These are phyloP conservation scores for Catocala sponsa DNA, from an alignment of 2,888 invertebrate genomes.

Conservation along the genomic window DNA sequence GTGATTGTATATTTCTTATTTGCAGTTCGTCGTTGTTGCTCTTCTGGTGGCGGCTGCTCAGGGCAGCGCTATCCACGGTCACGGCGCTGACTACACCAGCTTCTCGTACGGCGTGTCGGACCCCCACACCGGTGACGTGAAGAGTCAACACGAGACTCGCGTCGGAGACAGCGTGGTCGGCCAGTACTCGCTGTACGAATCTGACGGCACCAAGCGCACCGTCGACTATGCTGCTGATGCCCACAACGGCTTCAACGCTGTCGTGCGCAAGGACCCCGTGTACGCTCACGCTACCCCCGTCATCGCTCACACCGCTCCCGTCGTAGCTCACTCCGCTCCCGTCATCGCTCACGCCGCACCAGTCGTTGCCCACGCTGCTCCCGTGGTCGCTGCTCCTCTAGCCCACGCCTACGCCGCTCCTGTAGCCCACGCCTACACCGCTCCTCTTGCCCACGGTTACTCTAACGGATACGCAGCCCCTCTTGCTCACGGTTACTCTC, in stretches of 20 bases:
- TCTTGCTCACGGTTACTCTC: conserved; percentile 35
- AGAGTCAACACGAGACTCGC: conserved; percentile 89
- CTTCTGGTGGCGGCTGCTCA: conserved; percentile 79
- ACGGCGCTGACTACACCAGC: conserved; percentile 71
- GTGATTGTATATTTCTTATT: not conserved
- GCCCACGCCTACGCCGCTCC: conserved; percentile 46
- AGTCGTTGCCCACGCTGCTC: conserved; percentile 63
- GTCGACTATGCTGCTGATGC: conserved; percentile 89
- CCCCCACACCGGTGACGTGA: conserved; percentile 83
- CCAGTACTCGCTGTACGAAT: conserved; percentile 84
- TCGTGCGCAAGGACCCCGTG: conserved; percentile 84
- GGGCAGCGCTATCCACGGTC: conserved; percentile 75
- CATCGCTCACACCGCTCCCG: conserved; percentile 29
- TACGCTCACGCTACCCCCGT: conserved; percentile 60
- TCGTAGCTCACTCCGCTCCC: conserved; percentile 27
- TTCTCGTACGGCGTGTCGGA: conserved; percentile 83
- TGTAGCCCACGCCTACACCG: conserved; percentile 42
- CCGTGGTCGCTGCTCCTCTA: conserved; percentile 49
- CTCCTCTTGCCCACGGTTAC: conserved; percentile 53
- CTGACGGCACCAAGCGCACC: conserved; percentile 89
- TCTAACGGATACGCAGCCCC: conserved; percentile 49
- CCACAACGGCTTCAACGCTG: conserved; percentile 87
- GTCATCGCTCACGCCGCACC: conserved; percentile 71
- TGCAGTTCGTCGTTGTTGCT: conserved; percentile 80
- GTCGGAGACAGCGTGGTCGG: conserved; percentile 89